phyloP scores from a whole-genome alignment of 92 coral and sea anemone species.

The Zoanthus sociatus region DNA sequence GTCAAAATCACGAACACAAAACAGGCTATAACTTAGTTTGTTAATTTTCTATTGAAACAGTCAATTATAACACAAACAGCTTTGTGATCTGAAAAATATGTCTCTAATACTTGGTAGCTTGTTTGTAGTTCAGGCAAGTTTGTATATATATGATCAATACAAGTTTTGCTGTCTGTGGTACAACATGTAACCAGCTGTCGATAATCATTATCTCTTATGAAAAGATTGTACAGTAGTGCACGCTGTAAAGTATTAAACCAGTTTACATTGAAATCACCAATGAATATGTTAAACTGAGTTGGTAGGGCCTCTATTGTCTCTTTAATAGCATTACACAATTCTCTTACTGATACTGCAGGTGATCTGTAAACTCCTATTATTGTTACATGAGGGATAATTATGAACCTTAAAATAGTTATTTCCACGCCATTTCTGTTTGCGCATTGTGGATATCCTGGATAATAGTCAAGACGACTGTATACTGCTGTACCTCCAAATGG shows the following conservation, averaged over 20 bases:
- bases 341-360: no score
- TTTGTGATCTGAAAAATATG: constrained; percentile 13
- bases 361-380: no score
- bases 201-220: constrained; percentile 15
- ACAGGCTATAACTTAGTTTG: no score
- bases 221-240: background rate
- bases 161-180: constrained; percentile 11
- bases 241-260: background rate
- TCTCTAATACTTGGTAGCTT: background rate
- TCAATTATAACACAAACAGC: constrained; percentile 5
- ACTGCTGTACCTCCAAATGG: no score
- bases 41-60: background rate
- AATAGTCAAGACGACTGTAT: no score
- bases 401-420: no score
- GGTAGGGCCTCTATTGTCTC: background rate
- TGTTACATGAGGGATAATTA: no score
- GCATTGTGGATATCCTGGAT: no score
- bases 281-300: background rate
- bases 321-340: background rate
- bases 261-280: constrained; percentile 23
- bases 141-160: constrained; percentile 20
- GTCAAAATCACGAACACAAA: no score
- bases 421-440: no score
- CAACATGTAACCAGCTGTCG: background rate
- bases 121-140: constrained; percentile 1